A percentile compares a stretch with the other conserved stretches of the same genome.
Evolutionary conservation across 1,140 invertebrate genomes (phyloP).

Genomic region (Streblospio benedicti): DNA sequence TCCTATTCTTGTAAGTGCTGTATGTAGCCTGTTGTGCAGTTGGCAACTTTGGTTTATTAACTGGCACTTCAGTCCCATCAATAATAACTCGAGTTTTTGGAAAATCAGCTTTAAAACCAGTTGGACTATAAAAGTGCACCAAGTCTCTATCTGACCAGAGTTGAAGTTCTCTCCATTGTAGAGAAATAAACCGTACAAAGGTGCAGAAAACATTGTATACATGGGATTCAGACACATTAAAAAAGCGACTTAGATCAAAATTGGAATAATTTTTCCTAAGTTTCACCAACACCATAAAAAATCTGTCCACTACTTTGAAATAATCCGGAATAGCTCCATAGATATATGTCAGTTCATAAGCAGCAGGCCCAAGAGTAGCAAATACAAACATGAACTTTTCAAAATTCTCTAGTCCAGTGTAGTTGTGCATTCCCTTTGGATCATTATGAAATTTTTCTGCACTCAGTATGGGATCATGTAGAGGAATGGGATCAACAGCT

Average conservation of each 20-base stretch:
- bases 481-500: too few species aligned
- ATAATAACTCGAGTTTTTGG: slow-evolving; percentile 30
- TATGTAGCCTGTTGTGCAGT: slow-evolving; percentile 30
- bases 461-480: too few species aligned
- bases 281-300: slow-evolving; percentile 29
- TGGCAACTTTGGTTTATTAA: slow-evolving; percentile 20
- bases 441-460: too few species aligned
- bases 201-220: slow-evolving; percentile 27
- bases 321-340: not conserved
- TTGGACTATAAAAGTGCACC: slow-evolving; percentile 26
- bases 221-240: slow-evolving; percentile 23
- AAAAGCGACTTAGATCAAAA: slow-evolving; percentile 26
- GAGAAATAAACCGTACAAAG: slow-evolving; percentile 29
- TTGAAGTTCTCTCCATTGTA: slow-evolving; percentile 25
- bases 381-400: not conserved
- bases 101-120: slow-evolving; percentile 25
- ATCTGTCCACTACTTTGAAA: slow-evolving; percentile 19
- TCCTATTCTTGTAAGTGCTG: slow-evolving; percentile 29
- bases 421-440: not conserved
- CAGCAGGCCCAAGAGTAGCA: not conserved
- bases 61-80: slow-evolving; percentile 31
- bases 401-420: not conserved
- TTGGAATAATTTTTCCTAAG: slow-evolving; percentile 23
- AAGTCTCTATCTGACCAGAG: slow-evolving; percentile 27
- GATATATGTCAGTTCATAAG: not conserved